Evolutionary conservation across 2,888 invertebrate genomes (phyloP).

Genomic region (Lithophane socia): DNA sequence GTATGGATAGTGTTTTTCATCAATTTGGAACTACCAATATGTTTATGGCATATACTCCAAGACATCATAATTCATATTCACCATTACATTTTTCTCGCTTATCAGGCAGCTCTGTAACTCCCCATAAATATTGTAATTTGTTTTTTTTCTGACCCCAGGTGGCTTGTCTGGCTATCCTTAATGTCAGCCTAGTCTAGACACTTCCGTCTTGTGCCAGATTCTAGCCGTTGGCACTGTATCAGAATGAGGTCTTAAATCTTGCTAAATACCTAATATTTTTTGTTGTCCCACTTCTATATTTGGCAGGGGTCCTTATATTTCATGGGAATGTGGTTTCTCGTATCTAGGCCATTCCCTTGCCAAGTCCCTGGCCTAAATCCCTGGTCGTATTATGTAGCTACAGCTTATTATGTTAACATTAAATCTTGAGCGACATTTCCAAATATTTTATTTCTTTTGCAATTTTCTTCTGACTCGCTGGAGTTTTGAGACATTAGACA

Average conservation of each 20-base stretch:
- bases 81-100: no score
- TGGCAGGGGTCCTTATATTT: conserved; percentile 59
- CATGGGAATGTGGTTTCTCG: conserved; percentile 19
- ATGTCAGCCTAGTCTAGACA: conserved; percentile 45
- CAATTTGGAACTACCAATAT: no score
- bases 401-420: conserved; percentile 12
- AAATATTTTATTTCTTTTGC: conserved; percentile 4
- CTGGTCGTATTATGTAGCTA: background rate
- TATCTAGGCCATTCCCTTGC: conserved; percentile 22
- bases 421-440: conserved; percentile 17
- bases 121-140: background rate
- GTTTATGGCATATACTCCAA: no score
- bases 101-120: background rate
- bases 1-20: no score
- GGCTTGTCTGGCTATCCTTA: conserved; percentile 28
- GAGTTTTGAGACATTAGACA: background rate
- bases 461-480: background rate
- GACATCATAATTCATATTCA: no score
- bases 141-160: conserved; percentile 12
- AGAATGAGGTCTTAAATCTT: conserved; percentile 61
- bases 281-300: conserved; percentile 60
- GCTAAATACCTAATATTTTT: conserved; percentile 46
- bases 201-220: conserved; percentile 60
- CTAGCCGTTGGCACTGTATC: conserved; percentile 63
- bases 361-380: conserved; percentile 35